Evolutionary conservation across 2,797 vertebrate species (phyloP).

Genomic region (Benthosema pterotum): DNA sequence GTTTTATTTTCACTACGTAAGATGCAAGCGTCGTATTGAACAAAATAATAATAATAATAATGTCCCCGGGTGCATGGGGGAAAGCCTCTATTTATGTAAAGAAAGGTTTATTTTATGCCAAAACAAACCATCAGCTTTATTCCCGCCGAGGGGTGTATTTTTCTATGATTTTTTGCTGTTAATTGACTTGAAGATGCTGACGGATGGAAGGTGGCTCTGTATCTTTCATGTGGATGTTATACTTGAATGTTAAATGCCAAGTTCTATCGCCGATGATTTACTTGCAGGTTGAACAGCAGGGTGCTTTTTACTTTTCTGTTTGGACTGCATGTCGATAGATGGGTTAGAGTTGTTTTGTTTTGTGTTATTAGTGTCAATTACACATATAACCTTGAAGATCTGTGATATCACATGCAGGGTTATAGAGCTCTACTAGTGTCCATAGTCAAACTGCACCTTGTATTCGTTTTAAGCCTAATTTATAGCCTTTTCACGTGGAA

Average conservation of each 20-base stretch:
- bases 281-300: constrained; percentile 10
- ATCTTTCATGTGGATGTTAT: constrained; percentile 50
- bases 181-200: constrained; percentile 35
- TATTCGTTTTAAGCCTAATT: constrained; percentile 11
- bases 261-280: constrained; percentile 10
- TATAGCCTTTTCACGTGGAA: neutral
- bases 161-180: constrained; percentile 50
- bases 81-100: constrained; percentile 68
- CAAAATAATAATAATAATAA: constrained; percentile 17
- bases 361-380: constrained; percentile 28
- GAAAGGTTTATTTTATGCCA: constrained; percentile 60
- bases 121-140: constrained; percentile 40
- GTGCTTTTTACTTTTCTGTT: constrained; percentile 24
- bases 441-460: constrained; percentile 44
- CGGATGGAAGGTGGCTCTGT: constrained; percentile 41
- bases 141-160: constrained; percentile 52
- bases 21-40: constrained; percentile 16
- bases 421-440: constrained; percentile 27
- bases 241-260: constrained; percentile 19
- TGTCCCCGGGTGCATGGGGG: constrained; percentile 32
- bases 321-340: constrained; percentile 26
- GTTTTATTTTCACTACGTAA: constrained; percentile 51
- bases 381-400: constrained; percentile 52
- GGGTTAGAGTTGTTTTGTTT: constrained; percentile 25
- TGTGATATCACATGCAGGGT: constrained; percentile 61